Evolutionary conservation across 2,888 invertebrate genomes (phyloP).

Genomic region (Cantharis nigra): DNA sequence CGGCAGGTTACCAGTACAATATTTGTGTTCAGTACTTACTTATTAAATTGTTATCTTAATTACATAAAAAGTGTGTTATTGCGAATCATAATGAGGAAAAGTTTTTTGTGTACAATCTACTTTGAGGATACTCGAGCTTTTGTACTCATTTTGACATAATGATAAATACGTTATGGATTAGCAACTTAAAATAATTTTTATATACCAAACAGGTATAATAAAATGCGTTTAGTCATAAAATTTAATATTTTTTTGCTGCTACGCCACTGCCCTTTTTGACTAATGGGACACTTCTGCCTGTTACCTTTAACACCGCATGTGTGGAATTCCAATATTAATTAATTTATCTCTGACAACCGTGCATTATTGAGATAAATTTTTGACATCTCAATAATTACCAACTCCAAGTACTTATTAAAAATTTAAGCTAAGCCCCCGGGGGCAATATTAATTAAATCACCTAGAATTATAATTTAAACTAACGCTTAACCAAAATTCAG

Average conservation of each 20-base stretch:
- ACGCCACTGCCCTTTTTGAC: not conserved
- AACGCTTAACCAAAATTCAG: not conserved
- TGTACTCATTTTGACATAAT: not conserved
- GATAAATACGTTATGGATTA: not conserved
- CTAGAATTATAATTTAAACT: not conserved
- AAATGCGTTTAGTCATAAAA: not conserved
- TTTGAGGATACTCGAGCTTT: not conserved
- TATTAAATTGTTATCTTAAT: not conserved
- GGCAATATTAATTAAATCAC: not conserved
- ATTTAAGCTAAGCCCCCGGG: not conserved
- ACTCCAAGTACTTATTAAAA: not conserved
- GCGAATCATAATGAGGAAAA: not conserved
- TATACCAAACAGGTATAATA: not conserved
- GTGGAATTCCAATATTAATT: not conserved
- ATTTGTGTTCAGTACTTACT: not conserved
- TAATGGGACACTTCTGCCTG: not conserved
- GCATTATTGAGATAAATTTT: not conserved
- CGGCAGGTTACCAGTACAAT: not conserved
- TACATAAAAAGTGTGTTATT: not conserved
- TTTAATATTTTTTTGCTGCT: not conserved
- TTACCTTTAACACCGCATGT: not conserved
- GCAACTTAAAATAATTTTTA: not conserved
- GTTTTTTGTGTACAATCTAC: not conserved
- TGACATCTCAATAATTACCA: not conserved
- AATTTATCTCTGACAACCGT: not conserved